These are phyloP conservation scores for Patella pellucida DNA, from an alignment of 2,888 invertebrate species.

Conservation along the genomic window DNA sequence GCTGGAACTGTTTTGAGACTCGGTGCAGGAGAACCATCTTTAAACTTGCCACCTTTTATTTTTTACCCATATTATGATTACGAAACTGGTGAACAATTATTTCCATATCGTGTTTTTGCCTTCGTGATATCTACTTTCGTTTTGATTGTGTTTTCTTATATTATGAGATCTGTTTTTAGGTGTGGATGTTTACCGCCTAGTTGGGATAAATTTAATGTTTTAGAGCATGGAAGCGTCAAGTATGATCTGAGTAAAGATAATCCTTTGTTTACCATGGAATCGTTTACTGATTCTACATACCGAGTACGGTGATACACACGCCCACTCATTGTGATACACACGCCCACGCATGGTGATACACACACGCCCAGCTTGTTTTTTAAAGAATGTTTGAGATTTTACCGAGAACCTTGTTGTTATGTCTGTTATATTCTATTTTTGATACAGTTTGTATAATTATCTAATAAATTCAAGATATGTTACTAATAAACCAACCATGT, in stretches of 20 bases:
- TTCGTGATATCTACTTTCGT: constrained; percentile 89
- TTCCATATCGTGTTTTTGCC: constrained; percentile 94
- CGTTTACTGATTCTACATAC: background rate
- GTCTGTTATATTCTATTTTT: too few species aligned
- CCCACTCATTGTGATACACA: too few species aligned
- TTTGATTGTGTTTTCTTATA: constrained; percentile 80
- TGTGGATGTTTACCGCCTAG: background rate
- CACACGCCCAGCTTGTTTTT: too few species aligned
- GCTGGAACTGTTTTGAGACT: constrained; percentile 84
- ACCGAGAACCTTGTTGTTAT: too few species aligned
- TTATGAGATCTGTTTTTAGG: constrained; percentile 19
- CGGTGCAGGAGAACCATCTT: constrained; percentile 88
- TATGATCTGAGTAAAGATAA: constrained; percentile 1
- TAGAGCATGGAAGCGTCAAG: constrained; percentile 6
- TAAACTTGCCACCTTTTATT: constrained; percentile 86
- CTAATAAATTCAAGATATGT: too few species aligned
- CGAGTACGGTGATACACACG: background rate
- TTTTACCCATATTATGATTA: constrained; percentile 82
- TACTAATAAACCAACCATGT: too few species aligned
- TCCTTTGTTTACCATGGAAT: background rate
- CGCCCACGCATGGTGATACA: too few species aligned
- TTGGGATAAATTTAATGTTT: background rate
- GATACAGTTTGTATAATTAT: too few species aligned
- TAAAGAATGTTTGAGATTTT: too few species aligned
- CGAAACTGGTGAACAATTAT: constrained; percentile 79